phyloP scores from a whole-genome alignment of 37 sponge, comb jelly and placozoan species.

The Corticium candelabrum region DNA sequence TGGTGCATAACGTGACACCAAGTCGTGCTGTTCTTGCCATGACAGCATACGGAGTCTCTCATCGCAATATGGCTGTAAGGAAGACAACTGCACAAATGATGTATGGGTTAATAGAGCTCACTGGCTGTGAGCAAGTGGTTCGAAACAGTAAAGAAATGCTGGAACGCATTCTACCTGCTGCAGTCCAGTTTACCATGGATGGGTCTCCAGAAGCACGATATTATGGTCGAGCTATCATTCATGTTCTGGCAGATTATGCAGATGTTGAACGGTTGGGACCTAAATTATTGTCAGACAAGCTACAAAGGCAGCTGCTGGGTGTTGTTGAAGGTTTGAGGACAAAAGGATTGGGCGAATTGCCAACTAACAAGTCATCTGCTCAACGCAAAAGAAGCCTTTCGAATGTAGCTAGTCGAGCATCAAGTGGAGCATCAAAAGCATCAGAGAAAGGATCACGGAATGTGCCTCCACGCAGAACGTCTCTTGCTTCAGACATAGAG shows the following conservation, averaged over 20 bases:
- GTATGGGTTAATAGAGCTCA: conserved; percentile 27
- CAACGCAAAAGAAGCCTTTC: background rate
- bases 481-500: no score
- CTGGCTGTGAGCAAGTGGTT: conserved; percentile 40
- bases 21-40: conserved; percentile 37
- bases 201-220: conserved; percentile 35
- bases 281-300: conserved; percentile 17
- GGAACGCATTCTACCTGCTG: conserved; percentile 43
- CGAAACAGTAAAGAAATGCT: conserved; percentile 35
- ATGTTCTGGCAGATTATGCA: background rate
- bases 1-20: conserved; percentile 35
- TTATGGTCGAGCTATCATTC: background rate
- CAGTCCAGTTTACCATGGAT: conserved; percentile 41
- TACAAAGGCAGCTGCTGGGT: conserved; percentile 18
- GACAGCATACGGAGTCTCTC: conserved; percentile 58
- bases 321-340: conserved; percentile 39
- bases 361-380: conserved; percentile 18
- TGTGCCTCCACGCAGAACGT: no score
- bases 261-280: background rate
- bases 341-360: conserved; percentile 75
- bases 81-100: conserved; percentile 46
- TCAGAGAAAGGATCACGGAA: background rate
- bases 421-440: background rate
- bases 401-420: background rate
- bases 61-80: conserved; percentile 53